These are phyloP conservation scores for Hystrix cristata DNA, from an alignment of 2,113 vertebrate species.

Conservation along the genomic window DNA sequence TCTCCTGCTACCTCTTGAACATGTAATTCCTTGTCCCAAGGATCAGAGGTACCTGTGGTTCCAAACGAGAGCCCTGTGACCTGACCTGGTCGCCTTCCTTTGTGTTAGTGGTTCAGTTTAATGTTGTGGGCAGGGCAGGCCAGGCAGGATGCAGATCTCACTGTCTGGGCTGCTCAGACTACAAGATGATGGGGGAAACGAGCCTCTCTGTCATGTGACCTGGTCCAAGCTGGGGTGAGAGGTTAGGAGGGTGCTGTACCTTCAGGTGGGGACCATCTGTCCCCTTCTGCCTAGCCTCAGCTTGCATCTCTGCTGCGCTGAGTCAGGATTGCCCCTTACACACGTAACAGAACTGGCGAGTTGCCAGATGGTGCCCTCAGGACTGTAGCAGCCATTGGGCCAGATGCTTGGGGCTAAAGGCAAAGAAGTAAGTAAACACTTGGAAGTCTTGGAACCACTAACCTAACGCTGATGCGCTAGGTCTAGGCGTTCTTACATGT, in stretches of 20 bases:
- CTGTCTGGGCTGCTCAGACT: neutral
- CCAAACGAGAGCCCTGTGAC: neutral
- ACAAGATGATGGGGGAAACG: accelerated
- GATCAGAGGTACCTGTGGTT: neutral
- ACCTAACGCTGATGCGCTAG: neutral
- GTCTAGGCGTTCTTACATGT: neutral
- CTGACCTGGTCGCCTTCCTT: neutral
- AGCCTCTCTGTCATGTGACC: neutral
- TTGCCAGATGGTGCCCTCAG: neutral
- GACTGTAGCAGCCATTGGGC: too few relatives aligned
- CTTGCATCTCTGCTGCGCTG: neutral
- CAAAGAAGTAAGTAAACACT: neutral
- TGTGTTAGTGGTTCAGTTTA: neutral
- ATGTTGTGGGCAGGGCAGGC: neutral
- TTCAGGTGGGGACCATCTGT: neutral
- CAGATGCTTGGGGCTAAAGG: neutral
- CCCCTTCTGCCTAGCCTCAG: too few relatives aligned
- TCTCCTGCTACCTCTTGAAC: neutral
- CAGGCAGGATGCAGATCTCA: neutral
- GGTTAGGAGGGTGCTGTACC: neutral
- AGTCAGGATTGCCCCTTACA: neutral
- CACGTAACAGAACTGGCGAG: neutral
- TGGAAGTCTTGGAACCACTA: accelerated
- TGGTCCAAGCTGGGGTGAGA: neutral
- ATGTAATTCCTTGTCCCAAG: neutral